phyloP scores from a whole-genome alignment of 2,888 invertebrate genomes.

The Choristoneura rosaceana region DNA sequence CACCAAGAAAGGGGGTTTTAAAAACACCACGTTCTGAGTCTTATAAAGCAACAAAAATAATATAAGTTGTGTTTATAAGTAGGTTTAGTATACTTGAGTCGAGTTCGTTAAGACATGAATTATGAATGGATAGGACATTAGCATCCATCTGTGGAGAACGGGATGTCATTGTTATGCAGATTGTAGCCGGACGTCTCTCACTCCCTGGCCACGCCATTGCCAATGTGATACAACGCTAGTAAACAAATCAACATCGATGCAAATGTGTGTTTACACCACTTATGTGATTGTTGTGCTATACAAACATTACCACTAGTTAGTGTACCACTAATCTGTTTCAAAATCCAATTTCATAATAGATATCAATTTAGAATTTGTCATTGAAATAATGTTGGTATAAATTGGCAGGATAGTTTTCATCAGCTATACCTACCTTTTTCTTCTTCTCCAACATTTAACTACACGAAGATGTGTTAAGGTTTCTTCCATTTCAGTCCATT shows the following conservation, averaged over 20 bases:
- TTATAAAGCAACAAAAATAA: no score
- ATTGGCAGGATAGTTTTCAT: neutral
- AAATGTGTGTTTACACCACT: conserved; percentile 31
- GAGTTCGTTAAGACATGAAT: conserved; percentile 81
- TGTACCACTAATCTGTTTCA: neutral
- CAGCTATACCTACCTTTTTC: no score
- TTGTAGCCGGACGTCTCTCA: conserved; percentile 76
- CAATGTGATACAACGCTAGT: conserved; percentile 65
- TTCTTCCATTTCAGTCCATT: no score
- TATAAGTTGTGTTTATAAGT: no score
- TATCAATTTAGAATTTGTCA: neutral
- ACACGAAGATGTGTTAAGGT: no score
- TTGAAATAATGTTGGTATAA: neutral
- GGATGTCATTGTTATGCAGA: conserved; percentile 82
- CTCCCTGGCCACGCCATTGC: conserved; percentile 55
- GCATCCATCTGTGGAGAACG: conserved; percentile 77
- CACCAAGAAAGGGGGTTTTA: no score
- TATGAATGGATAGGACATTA: conserved; percentile 79
- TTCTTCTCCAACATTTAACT: no score
- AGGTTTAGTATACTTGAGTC: conserved; percentile 54
- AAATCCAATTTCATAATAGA: neutral
- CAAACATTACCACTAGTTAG: conserved; percentile 10
- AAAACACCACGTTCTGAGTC: no score
- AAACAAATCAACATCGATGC: conserved; percentile 63
- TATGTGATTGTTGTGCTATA: conserved; percentile 13